phyloP scores from a whole-genome alignment of 1,140 invertebrate species.

The Pararge aegeria region DNA sequence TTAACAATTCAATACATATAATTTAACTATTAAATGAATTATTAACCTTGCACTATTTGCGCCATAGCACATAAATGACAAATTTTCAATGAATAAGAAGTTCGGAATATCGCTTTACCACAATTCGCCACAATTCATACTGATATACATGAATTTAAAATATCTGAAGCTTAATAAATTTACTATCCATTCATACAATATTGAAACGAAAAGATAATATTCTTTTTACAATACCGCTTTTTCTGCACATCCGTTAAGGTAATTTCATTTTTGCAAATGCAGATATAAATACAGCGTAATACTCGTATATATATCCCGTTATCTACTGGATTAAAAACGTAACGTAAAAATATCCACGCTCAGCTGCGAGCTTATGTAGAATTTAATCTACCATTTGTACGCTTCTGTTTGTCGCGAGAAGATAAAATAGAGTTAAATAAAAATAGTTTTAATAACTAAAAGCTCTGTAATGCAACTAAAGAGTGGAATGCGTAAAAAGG shows the following conservation, averaged over 20 bases:
- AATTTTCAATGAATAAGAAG: too few species aligned
- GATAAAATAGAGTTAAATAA: slow-evolving; percentile 22
- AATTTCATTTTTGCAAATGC: slow-evolving; percentile 10
- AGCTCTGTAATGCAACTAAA: neutral
- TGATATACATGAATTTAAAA: neutral
- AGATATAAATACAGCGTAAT: slow-evolving; percentile 7
- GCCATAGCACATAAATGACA: too few species aligned
- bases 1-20: too few species aligned
- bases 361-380: slow-evolving; percentile 22
- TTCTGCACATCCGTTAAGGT: neutral
- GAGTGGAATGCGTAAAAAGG: neutral
- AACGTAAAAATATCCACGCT: slow-evolving; percentile 22
- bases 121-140: too few species aligned
- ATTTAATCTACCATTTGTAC: slow-evolving; percentile 27
- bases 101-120: too few species aligned
- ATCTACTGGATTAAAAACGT: slow-evolving; percentile 25
- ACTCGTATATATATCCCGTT: slow-evolving; percentile 10
- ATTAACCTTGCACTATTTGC: too few species aligned
- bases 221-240: neutral
- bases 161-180: neutral
- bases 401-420: slow-evolving; percentile 17
- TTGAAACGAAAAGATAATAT: neutral
- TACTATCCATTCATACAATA: too few species aligned
- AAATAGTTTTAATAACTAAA: slow-evolving; percentile 8
- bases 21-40: too few species aligned